phyloP scores from a whole-genome alignment of 2,888 invertebrate genomes.

The Lymantria dispar region DNA sequence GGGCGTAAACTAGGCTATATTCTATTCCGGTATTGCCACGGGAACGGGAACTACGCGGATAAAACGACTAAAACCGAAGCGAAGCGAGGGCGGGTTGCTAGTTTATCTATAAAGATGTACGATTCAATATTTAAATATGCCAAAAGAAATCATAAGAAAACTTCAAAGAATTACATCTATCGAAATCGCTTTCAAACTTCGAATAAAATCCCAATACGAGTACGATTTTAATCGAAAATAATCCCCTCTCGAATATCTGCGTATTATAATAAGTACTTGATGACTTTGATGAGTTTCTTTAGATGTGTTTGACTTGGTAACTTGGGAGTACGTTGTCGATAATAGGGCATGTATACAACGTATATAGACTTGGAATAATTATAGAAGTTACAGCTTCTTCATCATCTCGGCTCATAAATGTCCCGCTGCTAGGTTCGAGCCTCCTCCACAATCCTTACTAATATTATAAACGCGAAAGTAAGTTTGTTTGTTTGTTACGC shows the following conservation, averaged over 20 bases:
- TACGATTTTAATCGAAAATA: constrained; percentile 5
- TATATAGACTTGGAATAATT: neutral
- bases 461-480: too few relatives aligned
- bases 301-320: constrained; percentile 5
- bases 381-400: too few relatives aligned
- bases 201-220: neutral
- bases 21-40: too few relatives aligned
- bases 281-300: constrained; percentile 1
- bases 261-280: constrained; percentile 1
- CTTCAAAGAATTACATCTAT: neutral
- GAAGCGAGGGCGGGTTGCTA: too few relatives aligned
- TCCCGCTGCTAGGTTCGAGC: too few relatives aligned
- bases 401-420: too few relatives aligned
- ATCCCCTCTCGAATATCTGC: constrained; percentile 3
- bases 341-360: neutral
- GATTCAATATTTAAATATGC: neutral
- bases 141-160: neutral
- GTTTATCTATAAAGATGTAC: too few relatives aligned
- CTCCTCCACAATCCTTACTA: too few relatives aligned
- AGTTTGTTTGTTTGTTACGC: too few relatives aligned
- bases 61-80: too few relatives aligned
- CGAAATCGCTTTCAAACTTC: neutral
- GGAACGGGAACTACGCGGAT: too few relatives aligned
- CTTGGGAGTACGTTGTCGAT: neutral
- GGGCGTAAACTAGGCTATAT: too few relatives aligned